Base-by-base conservation (phyloP, 2,888 invertebrate species). In the Himalopsyche tibetana region DNA sequence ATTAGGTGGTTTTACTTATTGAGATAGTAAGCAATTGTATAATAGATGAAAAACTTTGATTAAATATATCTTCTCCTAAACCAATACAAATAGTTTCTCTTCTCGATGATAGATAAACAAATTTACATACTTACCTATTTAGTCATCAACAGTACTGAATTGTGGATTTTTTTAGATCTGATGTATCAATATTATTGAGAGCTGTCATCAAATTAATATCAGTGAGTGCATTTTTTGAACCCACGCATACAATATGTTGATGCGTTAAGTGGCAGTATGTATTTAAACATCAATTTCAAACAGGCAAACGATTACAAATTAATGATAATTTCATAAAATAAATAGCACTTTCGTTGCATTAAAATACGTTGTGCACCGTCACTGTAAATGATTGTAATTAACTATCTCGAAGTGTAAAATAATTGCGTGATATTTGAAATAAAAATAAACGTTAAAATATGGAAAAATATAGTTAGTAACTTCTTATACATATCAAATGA, bases 131-230 rank as follows among this genome's bases (percentile, higher is more conserved):
- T 6, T 55, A 17, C 28, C 55, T 28, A 28, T 63, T 63, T 63
- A 63, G 19, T 9, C 19, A 19, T 63, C n/a, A 28, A n/a, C 6
- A 63, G 19, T 63, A 19, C 19, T 19, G 19, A 19, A 19, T 11
- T 63, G 8, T 19, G 28, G 4, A 63, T 63, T 63, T 63, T 63
- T 19, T 63, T 63, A 28, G 6, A 19, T 15, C 51, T 51, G 15
- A 51, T 19, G 63, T 19, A 28, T 63, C 19, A 63, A 56, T n/a
- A 8, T 19, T 63, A 63, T 63, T 63, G n/a, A 63, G 63, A 11
- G 63, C 63, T 63, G 63, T 63, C 63, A 63, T 63, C 63, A 63
- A 63, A 42, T 42, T 42, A 42, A 63, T n/a, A 63, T 63, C 63
- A 63, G 63, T 19, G 19, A 19, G 63, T 63, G 63, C 19, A 63